A percentile compares a stretch with the other conserved stretches of the same genome.
phyloP scores from a whole-genome alignment of 2,113 vertebrate genomes.

The Apaloderma vittatum region DNA sequence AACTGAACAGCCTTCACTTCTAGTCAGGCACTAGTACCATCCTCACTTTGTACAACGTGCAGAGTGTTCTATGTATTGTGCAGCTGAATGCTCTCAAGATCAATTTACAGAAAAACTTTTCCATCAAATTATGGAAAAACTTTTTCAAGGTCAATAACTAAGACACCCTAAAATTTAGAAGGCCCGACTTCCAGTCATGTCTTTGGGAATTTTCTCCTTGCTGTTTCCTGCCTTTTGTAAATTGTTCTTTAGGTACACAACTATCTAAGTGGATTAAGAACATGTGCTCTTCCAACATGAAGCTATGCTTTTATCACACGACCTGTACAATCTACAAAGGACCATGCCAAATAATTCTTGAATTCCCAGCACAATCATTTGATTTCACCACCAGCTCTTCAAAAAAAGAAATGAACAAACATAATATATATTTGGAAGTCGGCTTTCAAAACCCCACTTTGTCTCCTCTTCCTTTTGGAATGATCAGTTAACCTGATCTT shows the following conservation, averaged over 20 bases:
- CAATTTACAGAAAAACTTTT: too few relatives aligned
- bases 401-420: background rate
- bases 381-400: background rate
- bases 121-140: background rate
- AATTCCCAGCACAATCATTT: background rate
- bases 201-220: background rate
- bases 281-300: background rate
- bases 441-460: background rate
- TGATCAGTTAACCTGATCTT: slow-evolving; percentile 39
- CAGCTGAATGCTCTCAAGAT: background rate
- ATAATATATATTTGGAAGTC: background rate
- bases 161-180: background rate
- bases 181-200: background rate
- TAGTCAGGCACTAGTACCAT: background rate
- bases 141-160: background rate
- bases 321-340: background rate
- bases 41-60: background rate
- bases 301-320: background rate
- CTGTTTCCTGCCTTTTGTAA: accelerated
- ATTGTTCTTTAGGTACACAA: background rate
- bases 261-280: background rate
- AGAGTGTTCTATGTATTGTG: accelerated
- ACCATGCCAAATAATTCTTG: background rate
- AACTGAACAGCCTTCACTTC: background rate
- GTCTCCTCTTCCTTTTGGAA: slow-evolving; percentile 28